These are phyloP conservation scores for Takifugu ocellatus DNA, from an alignment of 2,797 vertebrate genomes.

Conservation along the genomic window DNA sequence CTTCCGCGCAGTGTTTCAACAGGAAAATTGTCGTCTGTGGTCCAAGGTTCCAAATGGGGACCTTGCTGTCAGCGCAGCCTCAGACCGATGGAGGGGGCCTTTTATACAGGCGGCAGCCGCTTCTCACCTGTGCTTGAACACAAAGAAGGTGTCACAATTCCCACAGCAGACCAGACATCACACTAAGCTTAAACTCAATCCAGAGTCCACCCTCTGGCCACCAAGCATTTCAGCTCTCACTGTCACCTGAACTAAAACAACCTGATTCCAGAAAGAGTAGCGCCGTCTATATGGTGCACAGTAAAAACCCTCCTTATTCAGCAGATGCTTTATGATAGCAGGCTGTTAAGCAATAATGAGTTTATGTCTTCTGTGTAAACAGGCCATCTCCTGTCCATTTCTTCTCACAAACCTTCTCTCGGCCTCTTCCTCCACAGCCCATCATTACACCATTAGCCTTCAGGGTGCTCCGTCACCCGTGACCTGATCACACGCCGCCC, in stretches of 20 bases:
- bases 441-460: slow-evolving; percentile 54
- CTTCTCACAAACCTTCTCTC: slow-evolving; percentile 32
- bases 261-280: not conserved
- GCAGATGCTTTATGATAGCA: slow-evolving; percentile 28
- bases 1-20: not conserved
- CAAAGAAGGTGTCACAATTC: slow-evolving; percentile 65
- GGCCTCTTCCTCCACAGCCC: slow-evolving; percentile 33
- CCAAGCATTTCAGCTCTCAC: no score
- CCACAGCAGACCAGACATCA: slow-evolving; percentile 63
- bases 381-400: slow-evolving; percentile 37
- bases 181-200: slow-evolving; percentile 46
- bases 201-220: no score
- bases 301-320: slow-evolving; percentile 5
- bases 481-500: slow-evolving; percentile 61
- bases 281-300: not conserved
- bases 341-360: slow-evolving; percentile 59
- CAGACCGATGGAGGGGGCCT: slow-evolving; percentile 15
- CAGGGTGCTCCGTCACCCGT: slow-evolving; percentile 54
- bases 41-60: slow-evolving; percentile 72
- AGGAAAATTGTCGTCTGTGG: slow-evolving; percentile 31
- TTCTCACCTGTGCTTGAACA: slow-evolving; percentile 52
- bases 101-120: slow-evolving; percentile 56
- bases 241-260: not conserved
- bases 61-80: slow-evolving; percentile 72
- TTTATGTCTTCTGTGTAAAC: slow-evolving; percentile 55